Base-by-base conservation (phyloP, 2,888 invertebrate genomes). In the Cephalotes varians region DNA sequence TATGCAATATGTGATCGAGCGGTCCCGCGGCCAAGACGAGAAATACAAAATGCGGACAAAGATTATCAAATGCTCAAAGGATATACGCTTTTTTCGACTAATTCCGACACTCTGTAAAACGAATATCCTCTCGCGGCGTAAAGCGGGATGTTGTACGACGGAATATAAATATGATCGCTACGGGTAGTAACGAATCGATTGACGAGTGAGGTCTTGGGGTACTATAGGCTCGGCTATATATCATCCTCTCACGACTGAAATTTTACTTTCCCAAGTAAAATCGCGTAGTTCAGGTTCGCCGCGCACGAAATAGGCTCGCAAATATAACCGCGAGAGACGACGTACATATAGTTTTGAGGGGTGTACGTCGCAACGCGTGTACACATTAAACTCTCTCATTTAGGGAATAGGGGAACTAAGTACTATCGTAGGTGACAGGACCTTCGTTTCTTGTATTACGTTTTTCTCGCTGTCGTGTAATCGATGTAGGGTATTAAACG, bases 171-270 rank as follows among this genome's bases (percentile, higher is more conserved):
- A n/a, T 5, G 77, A 76, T 37, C 25, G 31, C 64, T 49, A 54
- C 69, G 77, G 31, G 56, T 47, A 58, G 15, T 60, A 80, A 76
- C 80, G 47, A 60, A 60, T 76, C 77, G 31, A 77, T 44, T 1
- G 69, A 67, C 54, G 69, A 77, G 69, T 56, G 56, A 71, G 44
- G 31, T 56, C 44, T 47, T 56, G 71, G 25, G n/a, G 18, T 69
- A 69, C 56, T 69, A 34, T 34, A 77, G 64, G 54, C 56, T 79
- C 80, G 80, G 60, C 62, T 74, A 40, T 74, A 62, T 62, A 80
- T 80, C 76, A 80, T 76, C 62, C 37, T 80, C 76, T 74, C 49
- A 49, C 21, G 80, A 80, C 72, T 80, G 74, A 80, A 73, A 74
- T 76, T 76, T 76, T 72, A 80, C 60, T 62, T 80, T 80, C 60